A percentile compares a stretch with the other conserved stretches of the same genome.
Evolutionary conservation across 2,113 vertebrate species (phyloP).

Genomic region (Oreochromis spilurus): DNA sequence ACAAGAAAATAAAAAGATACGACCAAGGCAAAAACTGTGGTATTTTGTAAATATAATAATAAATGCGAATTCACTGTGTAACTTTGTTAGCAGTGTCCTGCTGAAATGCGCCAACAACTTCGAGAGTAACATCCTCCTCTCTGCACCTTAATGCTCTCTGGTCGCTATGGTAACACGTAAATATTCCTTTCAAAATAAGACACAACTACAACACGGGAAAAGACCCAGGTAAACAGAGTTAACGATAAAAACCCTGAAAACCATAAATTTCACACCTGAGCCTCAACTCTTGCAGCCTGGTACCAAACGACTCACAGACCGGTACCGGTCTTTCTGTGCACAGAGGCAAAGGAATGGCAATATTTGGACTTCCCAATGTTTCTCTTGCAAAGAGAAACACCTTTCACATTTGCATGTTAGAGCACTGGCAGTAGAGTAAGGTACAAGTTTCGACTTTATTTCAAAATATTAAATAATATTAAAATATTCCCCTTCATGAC

Average conservation of each 20-base stretch:
- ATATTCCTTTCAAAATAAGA: not conserved
- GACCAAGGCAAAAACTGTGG: not conserved
- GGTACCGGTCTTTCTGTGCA: not conserved
- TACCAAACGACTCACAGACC: not conserved
- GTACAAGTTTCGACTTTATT: not conserved
- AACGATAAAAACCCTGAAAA: not conserved
- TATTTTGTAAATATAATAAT: not conserved
- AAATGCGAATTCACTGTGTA: not conserved
- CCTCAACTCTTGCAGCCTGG: rapidly evolving
- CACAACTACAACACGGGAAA: rapidly evolving
- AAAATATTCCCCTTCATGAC: not conserved
- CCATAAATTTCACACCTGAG: not conserved
- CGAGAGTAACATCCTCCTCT: not conserved
- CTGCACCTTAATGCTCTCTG: not conserved
- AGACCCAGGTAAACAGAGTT: not conserved
- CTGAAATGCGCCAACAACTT: rapidly evolving
- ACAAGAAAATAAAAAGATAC: not conserved
- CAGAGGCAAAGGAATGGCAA: not conserved
- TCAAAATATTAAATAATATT: too few relatives aligned
- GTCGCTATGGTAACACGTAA: not conserved
- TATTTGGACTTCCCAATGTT: not conserved
- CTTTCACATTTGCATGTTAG: not conserved
- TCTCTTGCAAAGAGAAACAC: not conserved
- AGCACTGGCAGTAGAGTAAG: not conserved
- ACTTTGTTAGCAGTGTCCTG: not conserved